A percentile compares a stretch with the other conserved stretches of the same genome.
Conservation (phyloP, 1,140 invertebrate genomes). For the Drosophila saltans region DNA sequence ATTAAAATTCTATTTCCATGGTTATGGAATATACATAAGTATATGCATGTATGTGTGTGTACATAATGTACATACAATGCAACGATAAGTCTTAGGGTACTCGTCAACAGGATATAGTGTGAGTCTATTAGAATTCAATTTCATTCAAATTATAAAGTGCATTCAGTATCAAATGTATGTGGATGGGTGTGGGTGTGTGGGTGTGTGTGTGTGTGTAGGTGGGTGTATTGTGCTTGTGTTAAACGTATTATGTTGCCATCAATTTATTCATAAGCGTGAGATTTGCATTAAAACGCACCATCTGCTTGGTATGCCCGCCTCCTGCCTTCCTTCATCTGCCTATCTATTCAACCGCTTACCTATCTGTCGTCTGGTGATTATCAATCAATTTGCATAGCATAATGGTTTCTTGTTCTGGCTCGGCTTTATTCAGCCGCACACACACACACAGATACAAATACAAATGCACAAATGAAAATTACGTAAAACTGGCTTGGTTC, state of each 20-base stretch:
- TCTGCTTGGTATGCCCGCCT: slow-evolving; percentile 8
- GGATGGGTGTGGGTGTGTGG: slow-evolving; percentile 29
- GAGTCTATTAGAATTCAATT: slow-evolving; percentile 38
- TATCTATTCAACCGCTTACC: slow-evolving; percentile 19
- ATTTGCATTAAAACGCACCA: slow-evolving; percentile 43
- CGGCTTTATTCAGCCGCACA: neutral
- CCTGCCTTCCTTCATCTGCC: neutral
- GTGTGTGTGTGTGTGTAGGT: slow-evolving; percentile 8
- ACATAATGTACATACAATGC: slow-evolving; percentile 32
- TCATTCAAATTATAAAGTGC: slow-evolving; percentile 37
- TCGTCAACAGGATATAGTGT: neutral
- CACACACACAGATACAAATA: slow-evolving; percentile 15
- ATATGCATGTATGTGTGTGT: slow-evolving; percentile 52
- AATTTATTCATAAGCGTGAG: slow-evolving; percentile 48
- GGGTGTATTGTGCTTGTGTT: slow-evolving; percentile 2
- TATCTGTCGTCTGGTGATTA: slow-evolving; percentile 43
- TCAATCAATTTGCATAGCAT: slow-evolving; percentile 58
- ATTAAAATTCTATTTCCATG: neutral
- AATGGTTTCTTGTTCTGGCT: slow-evolving; percentile 27
- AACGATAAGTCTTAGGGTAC: slow-evolving; percentile 39
- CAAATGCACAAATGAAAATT: slow-evolving; percentile 22
- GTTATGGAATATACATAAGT: slow-evolving; percentile 33
- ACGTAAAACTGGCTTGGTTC: slow-evolving; percentile 34
- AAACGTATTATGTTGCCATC: slow-evolving; percentile 37
- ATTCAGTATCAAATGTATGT: slow-evolving; percentile 25